Conservation (phyloP, 2,888 invertebrate genomes). For the Lordiphosa andalusiaca region DNA sequence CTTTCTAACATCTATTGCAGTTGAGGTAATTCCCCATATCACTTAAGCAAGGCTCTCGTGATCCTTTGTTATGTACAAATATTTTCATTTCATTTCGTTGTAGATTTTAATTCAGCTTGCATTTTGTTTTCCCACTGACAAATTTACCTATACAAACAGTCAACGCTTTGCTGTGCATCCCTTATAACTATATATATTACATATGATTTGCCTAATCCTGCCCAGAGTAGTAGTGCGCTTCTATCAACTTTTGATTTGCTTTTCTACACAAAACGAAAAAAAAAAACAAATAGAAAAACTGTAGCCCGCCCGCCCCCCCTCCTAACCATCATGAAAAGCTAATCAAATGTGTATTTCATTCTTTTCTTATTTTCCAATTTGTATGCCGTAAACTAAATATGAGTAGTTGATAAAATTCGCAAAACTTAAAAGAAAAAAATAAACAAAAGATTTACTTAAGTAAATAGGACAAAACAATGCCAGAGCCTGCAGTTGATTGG, state of each 20-base stretch:
- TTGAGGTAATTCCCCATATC: no score
- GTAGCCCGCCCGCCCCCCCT: conserved; percentile 35
- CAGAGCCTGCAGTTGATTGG: conserved; percentile 65
- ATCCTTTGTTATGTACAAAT: no score
- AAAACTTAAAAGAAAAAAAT: conserved; percentile 53
- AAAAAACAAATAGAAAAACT: conserved; percentile 1
- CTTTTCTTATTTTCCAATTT: conserved; percentile 63
- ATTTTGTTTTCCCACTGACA: not conserved
- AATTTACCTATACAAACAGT: no score
- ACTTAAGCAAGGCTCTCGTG: no score
- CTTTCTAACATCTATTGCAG: no score
- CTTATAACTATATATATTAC: not conserved
- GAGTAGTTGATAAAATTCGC: conserved; percentile 66
- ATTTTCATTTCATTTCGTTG: no score
- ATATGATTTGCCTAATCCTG: not conserved
- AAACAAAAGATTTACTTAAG: conserved; percentile 40
- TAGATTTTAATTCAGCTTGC: no score
- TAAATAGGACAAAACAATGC: conserved; percentile 47
- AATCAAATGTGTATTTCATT: conserved; percentile 67
- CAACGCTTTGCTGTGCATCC: not conserved
- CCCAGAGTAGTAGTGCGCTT: conserved; percentile 2
- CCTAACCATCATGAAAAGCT: conserved; percentile 60
- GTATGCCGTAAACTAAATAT: conserved; percentile 28
- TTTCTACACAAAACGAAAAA: conserved; percentile 27
- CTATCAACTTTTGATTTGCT: conserved; percentile 35